Percentiles rank a stretch among this genome's conserved stretches.
phyloP scores from a whole-genome alignment of 2,113 vertebrate species.

The Platanista minor region DNA sequence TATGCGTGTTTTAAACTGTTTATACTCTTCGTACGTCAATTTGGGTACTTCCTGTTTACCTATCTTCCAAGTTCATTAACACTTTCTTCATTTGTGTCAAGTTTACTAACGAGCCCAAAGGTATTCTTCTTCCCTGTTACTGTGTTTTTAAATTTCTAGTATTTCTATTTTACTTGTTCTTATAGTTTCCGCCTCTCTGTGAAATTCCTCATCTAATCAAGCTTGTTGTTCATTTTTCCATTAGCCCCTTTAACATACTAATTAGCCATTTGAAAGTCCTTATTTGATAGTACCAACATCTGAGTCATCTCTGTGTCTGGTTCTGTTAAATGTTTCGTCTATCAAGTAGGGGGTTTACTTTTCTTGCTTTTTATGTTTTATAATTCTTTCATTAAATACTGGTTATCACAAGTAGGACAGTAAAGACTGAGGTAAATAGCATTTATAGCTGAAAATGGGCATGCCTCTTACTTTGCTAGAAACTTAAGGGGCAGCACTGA shows the following conservation, averaged over 20 bases:
- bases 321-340: background rate
- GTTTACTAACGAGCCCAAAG: background rate
- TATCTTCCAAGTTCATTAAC: background rate
- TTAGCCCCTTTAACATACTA: background rate
- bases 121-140: background rate
- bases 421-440: no score
- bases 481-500: background rate
- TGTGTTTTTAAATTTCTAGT: background rate
- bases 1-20: background rate
- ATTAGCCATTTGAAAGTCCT: background rate
- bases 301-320: background rate
- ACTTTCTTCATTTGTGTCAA: background rate
- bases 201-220: background rate
- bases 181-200: background rate
- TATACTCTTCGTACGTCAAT: background rate
- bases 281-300: background rate
- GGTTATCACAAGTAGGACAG: background rate
- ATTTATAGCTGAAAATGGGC: background rate
- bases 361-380: background rate
- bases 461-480: background rate
- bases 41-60: background rate
- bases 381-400: background rate
- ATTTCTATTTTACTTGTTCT: background rate
- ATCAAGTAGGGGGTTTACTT: background rate
- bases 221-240: background rate